phyloP scores from a whole-genome alignment of 2,113 vertebrate genomes.

The Upupa epops region DNA sequence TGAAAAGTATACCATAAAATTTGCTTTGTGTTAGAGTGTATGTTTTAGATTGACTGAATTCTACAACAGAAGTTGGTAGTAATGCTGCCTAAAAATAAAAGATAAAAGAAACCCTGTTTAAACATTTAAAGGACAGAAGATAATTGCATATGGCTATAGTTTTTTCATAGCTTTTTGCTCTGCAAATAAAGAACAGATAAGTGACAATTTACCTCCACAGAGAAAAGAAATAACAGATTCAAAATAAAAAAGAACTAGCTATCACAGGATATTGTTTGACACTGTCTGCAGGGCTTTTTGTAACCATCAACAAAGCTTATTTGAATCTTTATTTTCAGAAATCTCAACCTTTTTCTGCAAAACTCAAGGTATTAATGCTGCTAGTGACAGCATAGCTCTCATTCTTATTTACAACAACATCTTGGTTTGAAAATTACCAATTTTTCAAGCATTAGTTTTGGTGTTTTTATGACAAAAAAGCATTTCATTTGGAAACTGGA shows the following conservation, averaged over 20 bases:
- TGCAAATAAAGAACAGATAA: neutral
- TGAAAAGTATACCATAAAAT: neutral
- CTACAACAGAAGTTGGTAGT: neutral
- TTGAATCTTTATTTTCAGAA: neutral
- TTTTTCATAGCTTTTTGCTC: neutral
- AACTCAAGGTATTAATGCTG: neutral
- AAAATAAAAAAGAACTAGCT: neutral
- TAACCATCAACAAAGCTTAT: neutral
- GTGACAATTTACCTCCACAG: constrained; percentile 2
- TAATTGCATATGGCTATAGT: neutral
- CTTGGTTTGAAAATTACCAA: too few relatives aligned
- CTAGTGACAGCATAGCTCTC: neutral
- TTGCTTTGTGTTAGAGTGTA: neutral
- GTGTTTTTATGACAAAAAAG: too few relatives aligned
- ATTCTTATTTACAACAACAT: neutral
- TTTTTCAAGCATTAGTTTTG: too few relatives aligned
- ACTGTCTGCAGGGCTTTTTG: neutral
- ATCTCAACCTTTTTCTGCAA: neutral
- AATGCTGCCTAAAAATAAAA: neutral
- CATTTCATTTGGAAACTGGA: too few relatives aligned
- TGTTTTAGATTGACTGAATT: neutral
- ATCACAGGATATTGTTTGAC: neutral
- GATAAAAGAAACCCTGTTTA: neutral
- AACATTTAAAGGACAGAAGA: neutral
- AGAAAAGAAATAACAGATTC: neutral